Base-by-base conservation (phyloP, 2,888 invertebrate species). In the Sipunculus nudus region DNA sequence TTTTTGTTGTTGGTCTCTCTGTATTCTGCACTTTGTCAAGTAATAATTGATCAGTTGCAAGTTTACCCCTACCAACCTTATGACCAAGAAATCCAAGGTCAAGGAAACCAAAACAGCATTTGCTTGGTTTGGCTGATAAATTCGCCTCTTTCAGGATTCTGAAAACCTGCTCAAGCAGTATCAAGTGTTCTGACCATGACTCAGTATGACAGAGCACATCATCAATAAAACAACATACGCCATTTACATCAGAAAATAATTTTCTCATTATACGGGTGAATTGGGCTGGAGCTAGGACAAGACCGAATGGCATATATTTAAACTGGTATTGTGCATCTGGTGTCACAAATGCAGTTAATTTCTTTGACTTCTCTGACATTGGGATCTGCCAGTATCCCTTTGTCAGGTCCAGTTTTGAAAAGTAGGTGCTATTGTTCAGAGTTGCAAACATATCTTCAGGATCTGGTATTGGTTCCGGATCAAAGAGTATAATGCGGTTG, bases 211-310 rank as follows among this genome's bases (percentile, higher is more conserved):
- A 25, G 16, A 53, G 21, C 8, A 60, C 41, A 41, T 54, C 60
- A 49, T 60, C 54, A 35, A 60, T 46, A 21, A 25, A 59, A 39
- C 43, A 53, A 13, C 28, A 38, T 3, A 32, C 46, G n/a, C 39
- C 25, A 10, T 61, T 21, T 21, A 61, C 31, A 2, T 43, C 50
- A 16, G 26, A 5, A 8, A 57, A 28, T 3, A 61, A n/a, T 29
- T 57, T 57, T 2, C 61, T 21, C 56, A 57, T 61, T 29, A 56
- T 19, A 21, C 55, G 6, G 1, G n/a, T 13, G 29, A 53, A 56
- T 2, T 41, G 38, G 5, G 61, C 55, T 0, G 46, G 38, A 4
- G 61, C 29, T 39, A 45, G 48, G 1, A 60, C 53, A 1, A 60
- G 19, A 0, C 60, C 60, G 23, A 53, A 53, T 21, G 53, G 40